phyloP scores from a whole-genome alignment of 2,113 vertebrate genomes.

The Tychaedon coryphoeus region DNA sequence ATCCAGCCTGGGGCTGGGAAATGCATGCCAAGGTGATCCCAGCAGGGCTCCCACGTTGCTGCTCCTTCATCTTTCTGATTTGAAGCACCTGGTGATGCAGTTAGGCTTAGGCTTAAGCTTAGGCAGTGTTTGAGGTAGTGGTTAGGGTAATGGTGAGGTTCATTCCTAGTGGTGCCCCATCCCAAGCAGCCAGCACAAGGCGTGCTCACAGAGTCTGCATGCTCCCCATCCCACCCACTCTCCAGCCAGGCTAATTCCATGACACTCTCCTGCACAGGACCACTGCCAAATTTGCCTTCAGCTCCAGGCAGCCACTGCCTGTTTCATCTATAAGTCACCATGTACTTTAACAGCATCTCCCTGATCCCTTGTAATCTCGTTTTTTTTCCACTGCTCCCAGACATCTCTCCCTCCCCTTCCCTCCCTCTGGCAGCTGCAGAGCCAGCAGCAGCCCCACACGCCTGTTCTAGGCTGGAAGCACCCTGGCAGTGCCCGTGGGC shows the following conservation, averaged over 20 bases:
- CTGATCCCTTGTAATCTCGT: not conserved
- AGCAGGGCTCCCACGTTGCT: not conserved
- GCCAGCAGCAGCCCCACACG: not conserved
- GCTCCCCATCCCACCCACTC: accelerated
- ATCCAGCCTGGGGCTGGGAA: not conserved
- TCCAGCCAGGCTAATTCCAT: not conserved
- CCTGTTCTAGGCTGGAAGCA: not conserved
- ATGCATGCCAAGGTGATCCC: accelerated
- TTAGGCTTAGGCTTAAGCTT: not conserved
- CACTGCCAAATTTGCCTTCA: not conserved
- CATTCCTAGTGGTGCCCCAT: accelerated
- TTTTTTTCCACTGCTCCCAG: not conserved
- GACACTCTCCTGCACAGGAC: not conserved
- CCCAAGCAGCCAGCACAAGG: accelerated
- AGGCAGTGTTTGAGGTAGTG: not conserved
- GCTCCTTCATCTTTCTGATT: not conserved
- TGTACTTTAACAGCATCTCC: not conserved
- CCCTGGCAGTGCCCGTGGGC: accelerated
- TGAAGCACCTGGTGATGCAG: not conserved
- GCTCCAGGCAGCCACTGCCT: not conserved
- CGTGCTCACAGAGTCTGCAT: accelerated
- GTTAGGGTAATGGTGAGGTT: not conserved
- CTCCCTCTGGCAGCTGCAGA: not conserved
- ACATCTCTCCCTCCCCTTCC: not conserved
- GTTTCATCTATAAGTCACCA: not conserved